These are phyloP conservation scores for Aethes cnicana DNA, from an alignment of 2,888 invertebrate species.

Conservation along the genomic window DNA sequence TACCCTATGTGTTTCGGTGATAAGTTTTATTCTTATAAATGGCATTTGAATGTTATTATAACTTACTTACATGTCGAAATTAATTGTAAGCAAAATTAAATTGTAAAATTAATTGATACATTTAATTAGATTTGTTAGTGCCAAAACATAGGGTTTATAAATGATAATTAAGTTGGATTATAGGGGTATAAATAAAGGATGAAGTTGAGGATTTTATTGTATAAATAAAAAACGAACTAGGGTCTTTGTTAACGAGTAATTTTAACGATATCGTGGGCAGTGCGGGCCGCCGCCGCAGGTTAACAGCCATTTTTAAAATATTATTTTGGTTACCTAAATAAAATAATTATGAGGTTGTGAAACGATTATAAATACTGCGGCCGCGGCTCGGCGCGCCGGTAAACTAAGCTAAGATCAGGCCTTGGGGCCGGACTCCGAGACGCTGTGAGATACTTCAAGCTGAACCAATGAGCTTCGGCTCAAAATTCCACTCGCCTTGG, in stretches of 20 bases:
- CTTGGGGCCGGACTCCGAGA: constrained; percentile 3
- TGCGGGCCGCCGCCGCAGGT: constrained; percentile 59
- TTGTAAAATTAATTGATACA: constrained; percentile 59
- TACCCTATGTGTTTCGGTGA: constrained; percentile 2
- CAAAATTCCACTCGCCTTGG: neutral
- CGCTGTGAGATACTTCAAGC: no score
- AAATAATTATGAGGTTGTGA: constrained; percentile 75
- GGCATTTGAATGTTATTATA: constrained; percentile 40
- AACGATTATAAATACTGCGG: constrained; percentile 61
- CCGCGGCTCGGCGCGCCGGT: constrained; percentile 61
- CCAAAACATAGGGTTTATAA: constrained; percentile 77
- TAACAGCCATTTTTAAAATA: constrained; percentile 75
- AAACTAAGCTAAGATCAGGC: constrained; percentile 39
- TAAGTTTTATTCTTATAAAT: constrained; percentile 41
- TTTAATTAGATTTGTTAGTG: constrained; percentile 79
- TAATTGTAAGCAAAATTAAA: constrained; percentile 46
- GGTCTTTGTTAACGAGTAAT: constrained; percentile 71
- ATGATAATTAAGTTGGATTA: constrained; percentile 72
- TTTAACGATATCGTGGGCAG: constrained; percentile 56
- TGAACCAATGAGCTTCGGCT: no score
- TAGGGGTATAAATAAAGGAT: constrained; percentile 69
- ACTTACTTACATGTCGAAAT: constrained; percentile 43
- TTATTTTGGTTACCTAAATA: constrained; percentile 66
- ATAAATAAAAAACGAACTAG: constrained; percentile 78
- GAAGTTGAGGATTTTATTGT: constrained; percentile 68